Evolutionary conservation across 2,797 vertebrate species (phyloP), one percentile per base, ranked within the genome.

Genomic region (Cryptoblepharus egeriae): DNA sequence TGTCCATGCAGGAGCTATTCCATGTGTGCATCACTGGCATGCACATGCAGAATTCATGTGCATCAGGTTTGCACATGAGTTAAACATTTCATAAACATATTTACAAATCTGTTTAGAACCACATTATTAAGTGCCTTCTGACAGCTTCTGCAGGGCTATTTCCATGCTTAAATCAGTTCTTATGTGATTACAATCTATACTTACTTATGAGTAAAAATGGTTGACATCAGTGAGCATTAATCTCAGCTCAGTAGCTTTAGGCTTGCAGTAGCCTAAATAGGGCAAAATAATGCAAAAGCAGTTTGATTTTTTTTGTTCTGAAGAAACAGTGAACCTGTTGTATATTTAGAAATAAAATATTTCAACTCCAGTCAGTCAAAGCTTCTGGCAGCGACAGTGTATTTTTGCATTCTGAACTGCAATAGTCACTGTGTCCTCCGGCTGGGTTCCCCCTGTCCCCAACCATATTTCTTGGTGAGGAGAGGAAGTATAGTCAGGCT

Each of bases 301-400:
- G 64, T 79, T 35, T 65, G 57, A 61, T 65, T 11, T 26, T 85
- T 15, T 28, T 60, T 69, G 58, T 75, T 69, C n/a, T 65, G 37
- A 73, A 77, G 42, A 77, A 88, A 61, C 7, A 2, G 73, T 85
- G 88, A 75, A 87, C 18, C 24, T 76, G 35, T 9, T 58, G 10
- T 73, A 72, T 81, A 69, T 82, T 80, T 60, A 76, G 2, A 67
- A 90, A 87, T 12, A 85, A 81, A 86, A 71, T 60, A 76, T 77
- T 91, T 90, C 88, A 75, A 18, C 24, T 76, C 75, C 75, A 73
- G 82, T 88, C 73, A 39, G 12, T 77, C 39, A 55, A 76, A 83
- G 32, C 52, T 22, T 28, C 63, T 67, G 49, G 52, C 81, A 65
- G 80, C 8, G 1, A 7, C 32, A 75, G 72, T 72, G 30, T 61